Base-by-base conservation (phyloP, 2,113 vertebrate species). In the Enhydra lutris region DNA sequence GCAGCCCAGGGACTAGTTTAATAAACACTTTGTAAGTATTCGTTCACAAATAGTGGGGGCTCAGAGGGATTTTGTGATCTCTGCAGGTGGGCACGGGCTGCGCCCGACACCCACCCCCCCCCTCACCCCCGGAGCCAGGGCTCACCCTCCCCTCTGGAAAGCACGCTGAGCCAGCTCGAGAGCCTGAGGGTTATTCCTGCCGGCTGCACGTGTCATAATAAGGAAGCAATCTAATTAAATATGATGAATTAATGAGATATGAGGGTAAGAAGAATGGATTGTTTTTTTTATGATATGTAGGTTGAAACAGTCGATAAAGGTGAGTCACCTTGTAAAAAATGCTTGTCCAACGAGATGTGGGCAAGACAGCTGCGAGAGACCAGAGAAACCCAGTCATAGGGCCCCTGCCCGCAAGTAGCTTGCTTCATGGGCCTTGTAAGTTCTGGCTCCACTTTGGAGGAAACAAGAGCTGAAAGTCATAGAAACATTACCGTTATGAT, bases 91-190 rank as follows among this genome's bases (percentile, higher is more conserved):
- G 34, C 10, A 9, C 47, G 31, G 67, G 42, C 50, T 31, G n/a
- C 11, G 3, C 50, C 26, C 7, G 10, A 45, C 23, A 15, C 29
- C 29, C 31, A 17, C 42, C 34, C 21, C 34, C 31, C 42, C 0
- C 1, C 39, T 47, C 65, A 9, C 2, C 18, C 23, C 2, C 26
- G 1, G 55, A 50, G 31, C 55, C 29, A 18, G 17, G 10, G 47
- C 20, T 7, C 63, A 4, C 42, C 0, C 0, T 15, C 52, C 63
- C 12, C 18, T 59, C 21, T 9, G 45, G 1, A 17, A 36, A 84
- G 42, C 14, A 10, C 0, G 0, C 39, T 0, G 12, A 65, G 45
- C 31, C 4, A 11, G 24, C 59, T 50, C 12, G 10, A 14, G 21
- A 61, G 3, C 10, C 78, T 57, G 79, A 2, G 39, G 42, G 82